Percentiles rank a stretch among this genome's conserved stretches.
These are phyloP conservation scores for Barbus barbus DNA, from an alignment of 2,113 vertebrate species.

Conservation along the genomic window DNA sequence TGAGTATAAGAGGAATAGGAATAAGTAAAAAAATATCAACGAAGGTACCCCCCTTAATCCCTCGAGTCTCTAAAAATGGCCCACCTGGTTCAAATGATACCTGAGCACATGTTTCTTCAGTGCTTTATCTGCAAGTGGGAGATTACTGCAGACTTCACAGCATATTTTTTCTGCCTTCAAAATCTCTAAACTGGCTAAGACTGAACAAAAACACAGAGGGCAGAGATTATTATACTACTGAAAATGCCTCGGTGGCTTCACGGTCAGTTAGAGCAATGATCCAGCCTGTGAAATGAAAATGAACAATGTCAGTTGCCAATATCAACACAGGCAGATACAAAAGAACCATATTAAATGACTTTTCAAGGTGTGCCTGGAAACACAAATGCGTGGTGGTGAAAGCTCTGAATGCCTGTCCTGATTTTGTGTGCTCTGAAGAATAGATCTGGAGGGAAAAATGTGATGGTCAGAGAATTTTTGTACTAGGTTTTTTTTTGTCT, in stretches of 20 bases:
- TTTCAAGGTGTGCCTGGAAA: constrained; percentile 33
- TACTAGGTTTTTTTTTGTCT: too few species aligned
- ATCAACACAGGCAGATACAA: neutral
- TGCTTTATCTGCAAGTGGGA: neutral
- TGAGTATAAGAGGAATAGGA: neutral
- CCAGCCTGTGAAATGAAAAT: neutral
- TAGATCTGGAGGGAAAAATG: neutral
- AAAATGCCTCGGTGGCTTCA: neutral
- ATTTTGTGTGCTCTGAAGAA: constrained; percentile 5
- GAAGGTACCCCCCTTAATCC: neutral
- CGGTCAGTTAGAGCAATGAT: neutral
- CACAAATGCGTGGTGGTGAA: neutral
- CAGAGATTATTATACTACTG: neutral
- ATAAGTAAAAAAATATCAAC: neutral
- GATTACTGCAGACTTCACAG: neutral
- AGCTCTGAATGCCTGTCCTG: neutral
- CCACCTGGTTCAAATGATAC: neutral
- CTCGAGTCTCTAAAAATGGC: neutral
- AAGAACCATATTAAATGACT: neutral
- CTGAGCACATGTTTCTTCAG: neutral
- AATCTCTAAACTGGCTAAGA: constrained; percentile 3
- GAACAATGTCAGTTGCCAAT: neutral
- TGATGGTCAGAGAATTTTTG: neutral
- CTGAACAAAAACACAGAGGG: neutral
- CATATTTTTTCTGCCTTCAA: neutral